Evolutionary conservation across 2,113 vertebrate species (phyloP), one percentile per base, ranked within the genome.

Genomic region (Anhinga anhinga): DNA sequence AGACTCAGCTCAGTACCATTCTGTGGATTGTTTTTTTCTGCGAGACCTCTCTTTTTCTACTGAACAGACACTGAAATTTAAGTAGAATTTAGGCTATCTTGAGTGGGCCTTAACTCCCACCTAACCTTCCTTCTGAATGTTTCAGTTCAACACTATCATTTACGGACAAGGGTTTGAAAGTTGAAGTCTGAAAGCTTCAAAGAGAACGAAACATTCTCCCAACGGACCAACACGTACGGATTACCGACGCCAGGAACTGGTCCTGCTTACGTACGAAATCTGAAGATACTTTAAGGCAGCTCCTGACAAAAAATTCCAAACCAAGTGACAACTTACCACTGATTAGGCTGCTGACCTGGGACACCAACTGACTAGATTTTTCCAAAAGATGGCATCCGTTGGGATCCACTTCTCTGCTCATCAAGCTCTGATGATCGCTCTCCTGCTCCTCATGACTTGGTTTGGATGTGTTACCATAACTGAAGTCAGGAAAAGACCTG

Each of bases 321-420:
- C 30, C 30, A 70, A 47, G 32, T 6, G 69, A 34, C 16, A 53
- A 85, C 98, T 98, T 96, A 99, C 99, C 99, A 19, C 82, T 98
- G 77, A 99, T 98, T 11, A 99, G 97, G 84, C 93, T 97, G 98
- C 98, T 98, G 97, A 99, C 99, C 98, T 99, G 98, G 45, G 98
- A 98, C 22, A 99, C 98, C 86, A 99, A 91, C 53, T 98, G 98
- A 94, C 62, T 98, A 11, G 99, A 99, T 95, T 98, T 98, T 66
- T 98, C 95, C 36, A 98, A 91, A 58, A 99, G 98, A 23, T 93
- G 96, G 49, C 58, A n/a, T 7, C 88, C 56, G 14, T 96, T 95
- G 10, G 79, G 44, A 85, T 97, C 85, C 8, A 9, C 55, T 25
- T 20, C 36, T 67, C 26, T 50, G 45, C 74, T 73, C 26, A 7